Base-by-base conservation (phyloP, 2,113 vertebrate genomes). In the Neomonachus schauinslandi region DNA sequence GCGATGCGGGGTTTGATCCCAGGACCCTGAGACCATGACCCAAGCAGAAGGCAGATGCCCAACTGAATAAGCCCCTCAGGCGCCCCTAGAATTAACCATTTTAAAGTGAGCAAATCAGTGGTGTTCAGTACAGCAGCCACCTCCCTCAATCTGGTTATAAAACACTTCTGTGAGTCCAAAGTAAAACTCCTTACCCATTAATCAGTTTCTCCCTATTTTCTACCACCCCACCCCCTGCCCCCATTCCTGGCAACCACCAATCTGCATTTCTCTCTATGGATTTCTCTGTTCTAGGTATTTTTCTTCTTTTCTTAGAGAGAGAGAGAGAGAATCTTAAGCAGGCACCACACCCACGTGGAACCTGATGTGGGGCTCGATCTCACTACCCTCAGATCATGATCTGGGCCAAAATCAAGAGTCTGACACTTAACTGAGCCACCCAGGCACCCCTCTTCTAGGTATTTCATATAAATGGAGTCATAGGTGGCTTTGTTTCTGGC, bases 251-350 rank as follows among this genome's bases (percentile, higher is more conserved):
- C 53, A 93, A 84, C 26, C 31, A 79, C 10, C 65, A 76, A 51
- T 59, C 33, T 87, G 59, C 42, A 63, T 84, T 96, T 86, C 42
- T 86, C 53, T 91, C 18, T 77, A 63, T n/a, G 39, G 39, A 86
- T 76, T 90, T 77, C 81, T 84, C 24, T 84, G 24, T 63, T 94
- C 59, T 79, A 94, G 46, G 24, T 89, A 80, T 67, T 80, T 89
- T n/a, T 28, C 31, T 67, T 69, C 36, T 69, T 69, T 69, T 36
- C 67, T 36, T n/a, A 69, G 18, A 36, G 67, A 67, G 31, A 69
- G 33, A 69, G 33, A n/a, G 31, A 67, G 33, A 69, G 67, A 36
- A 69, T 69, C 18, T 69, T n/a, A 69, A 69, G 67, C 33, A 69
- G 16, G 33, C 18, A n/a, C 16, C 16, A 69, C 33, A n/a, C 65